phyloP scores from a whole-genome alignment of 2,113 vertebrate genomes.

The Toxotes jaculatrix region DNA sequence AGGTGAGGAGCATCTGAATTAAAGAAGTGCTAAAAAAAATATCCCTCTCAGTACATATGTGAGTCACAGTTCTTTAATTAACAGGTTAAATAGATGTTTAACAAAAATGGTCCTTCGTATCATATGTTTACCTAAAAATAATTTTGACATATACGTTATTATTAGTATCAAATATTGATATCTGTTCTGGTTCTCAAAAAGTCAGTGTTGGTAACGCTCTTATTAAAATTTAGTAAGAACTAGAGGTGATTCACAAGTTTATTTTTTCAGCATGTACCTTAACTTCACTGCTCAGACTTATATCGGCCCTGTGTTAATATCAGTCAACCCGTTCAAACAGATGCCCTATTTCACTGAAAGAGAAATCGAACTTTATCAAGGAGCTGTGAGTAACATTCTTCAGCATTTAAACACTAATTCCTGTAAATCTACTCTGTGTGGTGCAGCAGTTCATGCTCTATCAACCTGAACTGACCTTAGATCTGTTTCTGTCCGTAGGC shows the following conservation, averaged over 20 bases:
- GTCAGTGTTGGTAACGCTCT: no score
- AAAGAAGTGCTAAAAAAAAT: no score
- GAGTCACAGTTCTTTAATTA: no score
- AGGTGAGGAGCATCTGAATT: no score
- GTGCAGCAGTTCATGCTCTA: accelerated
- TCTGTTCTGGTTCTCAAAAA: neutral
- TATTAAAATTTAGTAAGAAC: neutral
- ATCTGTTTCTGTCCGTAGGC: slow-evolving; percentile 82
- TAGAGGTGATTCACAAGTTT: neutral
- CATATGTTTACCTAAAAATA: no score
- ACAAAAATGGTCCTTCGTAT: no score
- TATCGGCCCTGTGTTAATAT: slow-evolving; percentile 95
- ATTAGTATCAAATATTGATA: no score
- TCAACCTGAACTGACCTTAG: neutral
- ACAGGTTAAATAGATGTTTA: no score
- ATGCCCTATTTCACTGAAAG: slow-evolving; percentile 98
- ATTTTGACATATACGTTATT: neutral
- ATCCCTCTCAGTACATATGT: no score
- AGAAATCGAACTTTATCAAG: slow-evolving; percentile 96
- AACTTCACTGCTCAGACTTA: slow-evolving; percentile 88
- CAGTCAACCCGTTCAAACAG: slow-evolving; percentile 98
- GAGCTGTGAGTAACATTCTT: slow-evolving; percentile 89
- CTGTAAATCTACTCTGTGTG: neutral
- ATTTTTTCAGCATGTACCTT: slow-evolving; percentile 55
- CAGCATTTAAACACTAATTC: accelerated